phyloP scores from a whole-genome alignment of 2,888 invertebrate genomes.

The Harpalus rubripes region DNA sequence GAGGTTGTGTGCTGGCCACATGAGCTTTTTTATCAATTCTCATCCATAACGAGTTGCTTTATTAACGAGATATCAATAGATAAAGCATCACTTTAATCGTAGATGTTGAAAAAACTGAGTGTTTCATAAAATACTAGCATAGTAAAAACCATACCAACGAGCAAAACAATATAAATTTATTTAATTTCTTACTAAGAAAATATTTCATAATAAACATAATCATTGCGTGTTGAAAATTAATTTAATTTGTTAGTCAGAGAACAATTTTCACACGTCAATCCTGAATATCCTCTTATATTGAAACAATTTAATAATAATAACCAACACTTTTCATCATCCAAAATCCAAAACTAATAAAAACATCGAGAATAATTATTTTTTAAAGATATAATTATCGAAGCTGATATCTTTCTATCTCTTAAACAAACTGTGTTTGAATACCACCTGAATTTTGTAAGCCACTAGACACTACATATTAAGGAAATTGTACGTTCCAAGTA shows the following conservation, averaged over 20 bases:
- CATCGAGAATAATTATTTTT: slow-evolving; percentile 30
- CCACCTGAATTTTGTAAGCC: not conserved
- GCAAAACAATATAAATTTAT: no score
- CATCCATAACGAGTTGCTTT: no score
- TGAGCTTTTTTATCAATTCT: no score
- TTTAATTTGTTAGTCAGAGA: slow-evolving; percentile 16
- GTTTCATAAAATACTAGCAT: no score
- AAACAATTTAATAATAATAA: slow-evolving; percentile 6
- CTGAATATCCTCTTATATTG: not conserved
- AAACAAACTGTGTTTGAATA: not conserved
- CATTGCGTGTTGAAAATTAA: slow-evolving; percentile 37
- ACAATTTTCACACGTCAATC: slow-evolving; percentile 31
- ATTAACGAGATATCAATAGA: no score
- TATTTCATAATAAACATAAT: slow-evolving; percentile 13
- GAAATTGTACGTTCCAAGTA: slow-evolving; percentile 8
- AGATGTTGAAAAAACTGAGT: no score
- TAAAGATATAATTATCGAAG: slow-evolving; percentile 47
- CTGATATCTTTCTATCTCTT: not conserved
- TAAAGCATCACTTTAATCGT: no score
- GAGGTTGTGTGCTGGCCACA: no score
- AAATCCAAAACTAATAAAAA: slow-evolving; percentile 1
- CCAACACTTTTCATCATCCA: slow-evolving; percentile 10
- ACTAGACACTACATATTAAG: not conserved
- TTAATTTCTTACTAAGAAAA: not conserved
- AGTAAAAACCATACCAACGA: no score